Conservation (phyloP, 2,797 vertebrate genomes). For the Pseudochirops corinnae region DNA sequence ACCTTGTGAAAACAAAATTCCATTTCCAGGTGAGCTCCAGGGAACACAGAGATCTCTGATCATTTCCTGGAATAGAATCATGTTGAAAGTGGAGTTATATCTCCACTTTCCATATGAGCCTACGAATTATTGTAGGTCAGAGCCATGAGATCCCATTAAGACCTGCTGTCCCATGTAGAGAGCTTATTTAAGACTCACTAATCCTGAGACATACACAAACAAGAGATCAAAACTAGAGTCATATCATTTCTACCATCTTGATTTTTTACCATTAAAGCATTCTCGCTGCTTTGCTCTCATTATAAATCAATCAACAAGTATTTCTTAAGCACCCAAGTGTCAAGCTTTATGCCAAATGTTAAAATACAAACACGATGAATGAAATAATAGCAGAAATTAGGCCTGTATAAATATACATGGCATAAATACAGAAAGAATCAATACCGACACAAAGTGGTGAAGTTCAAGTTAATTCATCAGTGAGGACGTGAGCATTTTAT, state of each 20-base stretch:
- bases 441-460: neutral
- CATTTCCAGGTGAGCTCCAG: neutral
- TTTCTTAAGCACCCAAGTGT: constrained; percentile 10
- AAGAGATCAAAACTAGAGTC: neutral
- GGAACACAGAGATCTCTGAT: neutral
- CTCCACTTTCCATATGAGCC: neutral
- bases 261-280: neutral
- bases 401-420: neutral
- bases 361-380: neutral
- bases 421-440: neutral
- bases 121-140: neutral
- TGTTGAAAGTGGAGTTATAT: neutral
- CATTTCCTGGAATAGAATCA: neutral
- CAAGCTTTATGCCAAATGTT: constrained; percentile 32
- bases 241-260: neutral
- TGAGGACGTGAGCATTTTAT: neutral
- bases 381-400: neutral
- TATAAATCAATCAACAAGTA: neutral
- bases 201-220: neutral
- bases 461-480: neutral
- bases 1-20: neutral
- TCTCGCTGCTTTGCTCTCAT: neutral
- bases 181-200: neutral
- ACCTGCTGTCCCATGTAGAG: neutral
- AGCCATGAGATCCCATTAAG: neutral